Evolutionary conservation across 1,140 invertebrate genomes (phyloP).

Genomic region (Eufriesea mexicana): DNA sequence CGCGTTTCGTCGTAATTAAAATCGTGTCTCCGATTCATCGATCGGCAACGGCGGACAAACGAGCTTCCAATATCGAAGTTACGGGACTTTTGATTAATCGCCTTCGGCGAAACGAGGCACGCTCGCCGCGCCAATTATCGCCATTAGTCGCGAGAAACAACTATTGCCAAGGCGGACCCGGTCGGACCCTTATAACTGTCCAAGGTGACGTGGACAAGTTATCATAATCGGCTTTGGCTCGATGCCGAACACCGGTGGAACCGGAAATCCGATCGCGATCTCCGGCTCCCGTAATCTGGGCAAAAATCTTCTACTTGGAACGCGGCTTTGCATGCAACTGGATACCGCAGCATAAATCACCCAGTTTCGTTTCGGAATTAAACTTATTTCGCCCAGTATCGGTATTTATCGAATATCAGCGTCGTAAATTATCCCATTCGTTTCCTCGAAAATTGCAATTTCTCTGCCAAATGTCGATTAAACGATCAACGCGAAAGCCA

Average conservation of each 20-base stretch:
- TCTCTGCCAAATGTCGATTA: neutral
- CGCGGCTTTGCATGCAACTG: neutral
- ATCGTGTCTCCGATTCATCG: neutral
- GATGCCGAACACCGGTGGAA: slow-evolving; percentile 68
- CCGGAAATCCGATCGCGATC: slow-evolving; percentile 69
- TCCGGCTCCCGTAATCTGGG: neutral
- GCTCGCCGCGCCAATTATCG: slow-evolving; percentile 59
- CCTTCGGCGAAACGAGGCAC: slow-evolving; percentile 47
- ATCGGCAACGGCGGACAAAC: slow-evolving; percentile 12
- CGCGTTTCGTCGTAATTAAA: slow-evolving; percentile 13
- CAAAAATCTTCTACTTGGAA: slow-evolving; percentile 11
- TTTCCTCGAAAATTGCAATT: neutral
- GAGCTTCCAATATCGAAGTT: slow-evolving; percentile 33
- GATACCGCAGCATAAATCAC: neutral
- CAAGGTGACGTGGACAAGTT: slow-evolving; percentile 67
- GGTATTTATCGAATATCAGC: too few relatives aligned
- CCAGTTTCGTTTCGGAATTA: too few relatives aligned
- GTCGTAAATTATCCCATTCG: fast-evolving
- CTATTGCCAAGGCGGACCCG: slow-evolving; percentile 30
- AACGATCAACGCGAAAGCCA: neutral
- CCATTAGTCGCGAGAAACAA: slow-evolving; percentile 38
- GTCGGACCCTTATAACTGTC: slow-evolving; percentile 58
- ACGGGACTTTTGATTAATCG: slow-evolving; percentile 62
- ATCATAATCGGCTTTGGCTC: slow-evolving; percentile 77
- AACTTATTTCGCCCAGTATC: too few relatives aligned